Conservation (phyloP, 2,888 invertebrate species). For the Steromphala cineraria region DNA sequence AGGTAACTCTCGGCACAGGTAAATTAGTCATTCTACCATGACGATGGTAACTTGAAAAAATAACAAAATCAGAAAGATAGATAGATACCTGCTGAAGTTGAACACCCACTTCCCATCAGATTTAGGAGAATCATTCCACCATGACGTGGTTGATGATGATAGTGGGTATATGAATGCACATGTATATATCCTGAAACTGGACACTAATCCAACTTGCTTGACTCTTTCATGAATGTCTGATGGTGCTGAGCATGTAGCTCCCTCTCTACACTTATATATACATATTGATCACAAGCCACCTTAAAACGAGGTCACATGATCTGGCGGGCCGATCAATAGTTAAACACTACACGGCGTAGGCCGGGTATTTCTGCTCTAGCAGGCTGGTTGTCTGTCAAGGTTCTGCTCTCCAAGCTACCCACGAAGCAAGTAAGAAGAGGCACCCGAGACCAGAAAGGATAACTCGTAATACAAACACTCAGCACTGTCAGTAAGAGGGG, state of each 20-base stretch:
- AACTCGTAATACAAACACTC: not conserved
- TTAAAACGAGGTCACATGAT: conserved; percentile 12
- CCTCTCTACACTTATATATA: not conserved
- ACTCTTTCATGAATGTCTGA: conserved; percentile 11
- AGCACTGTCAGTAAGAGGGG: not conserved
- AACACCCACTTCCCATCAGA: conserved; percentile 26
- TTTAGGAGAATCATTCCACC: conserved; percentile 13
- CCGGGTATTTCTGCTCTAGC: not conserved
- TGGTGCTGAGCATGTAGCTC: not conserved
- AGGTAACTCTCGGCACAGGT: too few species aligned
- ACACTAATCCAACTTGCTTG: not conserved
- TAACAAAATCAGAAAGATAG: not conserved
- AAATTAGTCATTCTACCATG: too few species aligned
- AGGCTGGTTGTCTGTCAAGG: not conserved
- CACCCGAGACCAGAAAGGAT: not conserved
- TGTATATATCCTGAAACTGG: too few species aligned
- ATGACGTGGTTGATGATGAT: not conserved
- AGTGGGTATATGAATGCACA: too few species aligned
- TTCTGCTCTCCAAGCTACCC: not conserved
- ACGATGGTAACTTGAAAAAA: not conserved
- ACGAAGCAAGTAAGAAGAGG: not conserved
- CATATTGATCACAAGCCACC: conserved; percentile 11
- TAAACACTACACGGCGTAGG: not conserved
- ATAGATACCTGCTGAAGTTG: conserved; percentile 10
- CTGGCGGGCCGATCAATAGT: not conserved